A percentile compares a stretch with the other conserved stretches of the same genome.
phyloP scores from a whole-genome alignment of 1,140 invertebrate genomes.

The Zaprionus gabonicus region DNA sequence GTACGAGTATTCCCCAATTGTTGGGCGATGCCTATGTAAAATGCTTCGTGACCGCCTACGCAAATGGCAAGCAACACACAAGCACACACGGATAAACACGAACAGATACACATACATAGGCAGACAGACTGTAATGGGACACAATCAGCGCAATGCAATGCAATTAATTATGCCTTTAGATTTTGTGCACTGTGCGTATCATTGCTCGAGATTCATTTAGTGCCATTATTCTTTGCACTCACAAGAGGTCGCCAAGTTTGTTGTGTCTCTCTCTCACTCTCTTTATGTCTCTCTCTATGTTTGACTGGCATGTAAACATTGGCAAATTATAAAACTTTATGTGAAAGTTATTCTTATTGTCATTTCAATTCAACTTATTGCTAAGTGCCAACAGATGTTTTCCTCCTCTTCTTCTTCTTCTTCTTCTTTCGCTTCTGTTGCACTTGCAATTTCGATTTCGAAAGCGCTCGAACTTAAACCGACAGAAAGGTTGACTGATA shows the following conservation, averaged over 20 bases:
- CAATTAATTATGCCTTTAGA: conserved; percentile 57
- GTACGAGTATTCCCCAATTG: conserved; percentile 47
- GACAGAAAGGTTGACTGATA: conserved; percentile 34
- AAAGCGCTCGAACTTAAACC: neutral
- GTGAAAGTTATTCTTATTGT: neutral
- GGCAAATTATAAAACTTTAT: neutral
- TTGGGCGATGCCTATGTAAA: conserved; percentile 50
- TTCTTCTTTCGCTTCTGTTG: neutral
- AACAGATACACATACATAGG: conserved; percentile 8
- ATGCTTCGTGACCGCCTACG: conserved; percentile 32
- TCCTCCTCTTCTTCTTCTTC: neutral
- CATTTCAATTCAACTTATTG: conserved; percentile 3
- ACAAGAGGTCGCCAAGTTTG: neutral
- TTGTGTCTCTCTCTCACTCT: neutral
- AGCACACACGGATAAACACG: neutral
- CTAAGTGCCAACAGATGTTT: conserved; percentile 22
- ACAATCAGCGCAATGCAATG: conserved; percentile 55
- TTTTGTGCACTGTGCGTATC: conserved; percentile 44
- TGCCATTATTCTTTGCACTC: conserved; percentile 1
- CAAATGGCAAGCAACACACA: conserved; percentile 20
- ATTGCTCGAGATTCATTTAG: conserved; percentile 35
- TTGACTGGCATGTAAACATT: neutral
- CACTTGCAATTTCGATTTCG: neutral
- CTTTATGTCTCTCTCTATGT: neutral
- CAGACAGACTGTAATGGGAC: conserved; percentile 13